Conservation (phyloP, 1,140 invertebrate species). For the Vanessa tameamea region DNA sequence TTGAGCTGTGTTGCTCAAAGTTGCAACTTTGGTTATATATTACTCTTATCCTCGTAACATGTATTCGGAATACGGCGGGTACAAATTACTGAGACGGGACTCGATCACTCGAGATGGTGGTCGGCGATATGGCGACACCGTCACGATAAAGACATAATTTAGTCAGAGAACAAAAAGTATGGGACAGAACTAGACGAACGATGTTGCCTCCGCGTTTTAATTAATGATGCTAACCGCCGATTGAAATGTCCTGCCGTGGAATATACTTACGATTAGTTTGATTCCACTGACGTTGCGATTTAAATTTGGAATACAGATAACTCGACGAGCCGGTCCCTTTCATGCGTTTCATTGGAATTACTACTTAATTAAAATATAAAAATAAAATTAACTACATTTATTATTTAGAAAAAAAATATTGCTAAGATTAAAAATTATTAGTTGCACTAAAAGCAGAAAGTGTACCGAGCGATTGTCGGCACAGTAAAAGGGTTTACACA, state of each 20-base stretch:
- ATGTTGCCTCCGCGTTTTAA: constrained; percentile 67
- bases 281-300: constrained; percentile 1
- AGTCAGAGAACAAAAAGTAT: constrained; percentile 72
- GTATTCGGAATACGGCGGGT: constrained; percentile 63
- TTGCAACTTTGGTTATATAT: constrained; percentile 41
- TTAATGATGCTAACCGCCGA: constrained; percentile 62
- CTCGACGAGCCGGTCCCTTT: background rate
- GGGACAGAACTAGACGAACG: constrained; percentile 67
- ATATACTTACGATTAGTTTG: constrained; percentile 20
- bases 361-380: too few relatives aligned
- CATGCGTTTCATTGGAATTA: background rate
- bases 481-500: constrained; percentile 50
- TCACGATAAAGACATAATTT: constrained; percentile 78
- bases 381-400: too few relatives aligned
- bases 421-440: constrained; percentile 32
- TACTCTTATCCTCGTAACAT: constrained; percentile 48
- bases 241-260: constrained; percentile 53
- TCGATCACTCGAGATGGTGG: constrained; percentile 72
- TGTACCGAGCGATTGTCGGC: constrained; percentile 52
- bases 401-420: too few relatives aligned
- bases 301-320: constrained; percentile 3
- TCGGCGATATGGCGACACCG: constrained; percentile 61
- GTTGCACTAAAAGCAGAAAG: background rate
- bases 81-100: constrained; percentile 69
- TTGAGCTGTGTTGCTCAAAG: constrained; percentile 4